A percentile compares a stretch with the other conserved stretches of the same genome.
These are phyloP conservation scores for Leucoma salicis DNA, from an alignment of 2,888 invertebrate genomes.

Conservation along the genomic window DNA sequence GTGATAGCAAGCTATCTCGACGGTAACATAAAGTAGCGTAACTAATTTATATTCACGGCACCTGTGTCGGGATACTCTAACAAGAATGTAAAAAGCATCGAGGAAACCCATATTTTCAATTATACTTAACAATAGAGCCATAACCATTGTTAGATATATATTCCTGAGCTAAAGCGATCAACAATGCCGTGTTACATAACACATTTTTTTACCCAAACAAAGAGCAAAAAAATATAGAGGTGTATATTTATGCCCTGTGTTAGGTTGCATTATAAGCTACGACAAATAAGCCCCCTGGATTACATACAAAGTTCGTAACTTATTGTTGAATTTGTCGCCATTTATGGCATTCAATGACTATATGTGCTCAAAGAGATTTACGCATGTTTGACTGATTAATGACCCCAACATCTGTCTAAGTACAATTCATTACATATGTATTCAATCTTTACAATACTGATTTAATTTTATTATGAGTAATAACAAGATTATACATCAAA, in stretches of 20 bases:
- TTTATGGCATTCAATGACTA: conserved; percentile 49
- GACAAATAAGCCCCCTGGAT: conserved; percentile 62
- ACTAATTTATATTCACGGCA: conserved; percentile 10
- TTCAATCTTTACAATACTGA: no score
- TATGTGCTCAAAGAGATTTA: conserved; percentile 37
- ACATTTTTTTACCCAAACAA: conserved; percentile 56
- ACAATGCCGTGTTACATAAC: conserved; percentile 69
- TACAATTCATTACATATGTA: neutral
- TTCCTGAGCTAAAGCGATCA: conserved; percentile 43
- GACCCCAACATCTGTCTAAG: conserved; percentile 15
- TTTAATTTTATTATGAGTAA: no score
- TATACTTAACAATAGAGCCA: conserved; percentile 55
- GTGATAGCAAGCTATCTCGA: no score
- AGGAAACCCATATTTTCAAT: conserved; percentile 72
- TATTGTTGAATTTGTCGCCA: conserved; percentile 40
- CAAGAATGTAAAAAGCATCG: conserved; percentile 52
- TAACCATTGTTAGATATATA: conserved; percentile 52
- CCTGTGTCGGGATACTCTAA: conserved; percentile 23
- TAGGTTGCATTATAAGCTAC: no score
- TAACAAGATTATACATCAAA: no score
- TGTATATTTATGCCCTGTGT: conserved; percentile 52
- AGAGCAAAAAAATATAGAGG: conserved; percentile 48
- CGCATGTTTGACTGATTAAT: conserved; percentile 46
- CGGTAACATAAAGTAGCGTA: conserved; percentile 9
- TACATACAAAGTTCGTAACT: conserved; percentile 48